Evolutionary conservation across 1,140 invertebrate genomes (phyloP), one percentile per base, ranked within the genome.

Genomic region (Drosophila asahinai): DNA sequence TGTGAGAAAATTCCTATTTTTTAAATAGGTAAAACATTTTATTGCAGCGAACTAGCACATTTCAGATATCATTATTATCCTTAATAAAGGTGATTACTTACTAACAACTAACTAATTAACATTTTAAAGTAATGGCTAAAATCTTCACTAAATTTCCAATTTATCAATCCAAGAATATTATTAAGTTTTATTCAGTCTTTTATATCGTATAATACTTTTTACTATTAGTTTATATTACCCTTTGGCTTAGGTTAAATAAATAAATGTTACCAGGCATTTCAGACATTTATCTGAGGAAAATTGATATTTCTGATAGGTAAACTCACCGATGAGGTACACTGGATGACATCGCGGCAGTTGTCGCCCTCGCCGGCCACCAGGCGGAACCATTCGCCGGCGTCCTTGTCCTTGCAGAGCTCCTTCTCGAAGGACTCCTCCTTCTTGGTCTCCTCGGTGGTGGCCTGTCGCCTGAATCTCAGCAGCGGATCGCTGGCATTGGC

Each of bases 351-450:
- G 92, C 98, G 96, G 93, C 98, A 99, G 92, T 97, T 97, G 94
- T 98, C 97, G 90, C 97, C 97, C 92, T 98, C 97, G 76, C 97
- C 97, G 47, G 96, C 96, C 25, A 97, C 96, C 77, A 98, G 94
- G 84, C 98, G 95, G 94, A 99, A 98, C 97, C 97, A 98, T 94
- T 99, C 97, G 54, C 97, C 97, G n/a, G 97, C 97, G 93, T 98
- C 97, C 94, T 98, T 98, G 93, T 97, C 97, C 94, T 98, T 97
- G 93, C 97, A 98, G 61, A 98, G 94, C 93, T 98, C 97, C 92
- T 94, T 95, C 93, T 98, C 97, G 93, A 97, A 96, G 92, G 95
- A 97, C 75, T 97, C 97, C 83, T 97, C 96, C 94, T 97, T 97
- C 93, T 97, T 97, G 38, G 94, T 92, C 62, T 93, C 92, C 64